Base-by-base conservation (phyloP, 2,797 vertebrate species). In the Notolepis coatsorum region DNA sequence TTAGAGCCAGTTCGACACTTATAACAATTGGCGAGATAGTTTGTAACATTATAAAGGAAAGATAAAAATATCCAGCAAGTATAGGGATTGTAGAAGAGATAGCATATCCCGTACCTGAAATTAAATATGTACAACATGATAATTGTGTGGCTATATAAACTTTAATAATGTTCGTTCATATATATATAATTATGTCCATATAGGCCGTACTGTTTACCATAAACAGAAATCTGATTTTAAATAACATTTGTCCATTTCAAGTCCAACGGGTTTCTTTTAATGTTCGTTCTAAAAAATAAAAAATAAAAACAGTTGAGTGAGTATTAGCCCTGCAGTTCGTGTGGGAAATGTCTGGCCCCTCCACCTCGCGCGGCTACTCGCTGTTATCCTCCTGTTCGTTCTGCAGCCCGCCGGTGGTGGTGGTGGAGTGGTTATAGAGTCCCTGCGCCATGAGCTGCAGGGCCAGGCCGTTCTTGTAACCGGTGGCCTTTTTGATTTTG, bases 391-490 rank as follows among this genome's bases (percentile, higher is more conserved):
- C 96, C 92, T 96, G 96, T 0, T 93, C 93, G 80, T 96, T 96
- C 91, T 98, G 96, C 75, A 98, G n/a, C n/a, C n/a, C n/a, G n/a
- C n/a, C n/a, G n/a, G n/a, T 91, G 20, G 96, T 98, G 84, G 96
- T 97, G 48, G 97, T 97, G 41, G 96, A 98, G 81, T 98, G 97
- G 92, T 98, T 98, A 92, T 98, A 98, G 52, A 98, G 95, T 95
- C 97, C 97, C 81, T 98, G 96, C n/a, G 97, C 96, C 97, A 98
- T 98, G 75, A 98, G 95, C 80, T 98, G 96, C 81, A 98, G 92
- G 13, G 97, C 97, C 86, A 98, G 93, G 76, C 95, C 95, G 83
- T 98, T 98, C 87, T 98, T 98, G 85, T 95, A 95, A 80, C 97
- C 97, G 5, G 84, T 93, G 78, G 96, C 95, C 70, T 98, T 98